A percentile compares a stretch with the other conserved stretches of the same genome.
These are phyloP conservation scores for Felis chaus DNA, from an alignment of 2,113 vertebrate species.

Conservation along the genomic window DNA sequence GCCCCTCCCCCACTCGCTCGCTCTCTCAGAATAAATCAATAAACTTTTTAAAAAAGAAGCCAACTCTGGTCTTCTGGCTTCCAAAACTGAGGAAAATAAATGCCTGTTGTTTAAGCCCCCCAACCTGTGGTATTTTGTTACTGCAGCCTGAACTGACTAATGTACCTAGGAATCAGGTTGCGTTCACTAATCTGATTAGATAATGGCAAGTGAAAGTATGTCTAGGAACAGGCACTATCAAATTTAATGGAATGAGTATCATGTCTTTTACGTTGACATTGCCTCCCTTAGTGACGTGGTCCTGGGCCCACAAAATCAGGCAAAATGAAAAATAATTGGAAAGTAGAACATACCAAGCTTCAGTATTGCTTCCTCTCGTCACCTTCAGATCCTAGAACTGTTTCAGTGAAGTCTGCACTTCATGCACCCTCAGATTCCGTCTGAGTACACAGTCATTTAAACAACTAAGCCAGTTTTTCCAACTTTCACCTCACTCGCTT, in stretches of 20 bases:
- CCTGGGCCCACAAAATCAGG: not conserved
- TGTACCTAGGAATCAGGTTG: too few species aligned
- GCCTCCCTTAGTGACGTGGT: not conserved
- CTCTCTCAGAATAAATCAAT: too few species aligned
- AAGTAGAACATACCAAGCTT: not conserved
- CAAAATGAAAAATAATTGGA: not conserved
- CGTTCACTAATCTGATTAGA: not conserved
- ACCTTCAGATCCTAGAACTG: not conserved
- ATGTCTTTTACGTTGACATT: not conserved
- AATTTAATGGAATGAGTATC: not conserved
- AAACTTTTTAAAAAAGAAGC: not conserved
- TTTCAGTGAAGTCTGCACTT: not conserved
- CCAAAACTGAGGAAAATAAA: too few species aligned
- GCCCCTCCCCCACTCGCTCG: too few species aligned
- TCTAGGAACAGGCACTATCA: not conserved
- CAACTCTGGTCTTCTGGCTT: not conserved
- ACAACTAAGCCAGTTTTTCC: not conserved
- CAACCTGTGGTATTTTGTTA: too few species aligned
- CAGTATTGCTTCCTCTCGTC: not conserved
- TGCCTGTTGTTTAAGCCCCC: too few species aligned
- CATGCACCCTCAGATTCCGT: not conserved
- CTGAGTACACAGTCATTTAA: not conserved
- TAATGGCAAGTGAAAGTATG: not conserved
- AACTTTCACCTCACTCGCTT: not conserved
- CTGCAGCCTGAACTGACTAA: too few species aligned